These are phyloP conservation scores for Labeo calbasu DNA, from an alignment of 2,797 vertebrate genomes.

Conservation along the genomic window DNA sequence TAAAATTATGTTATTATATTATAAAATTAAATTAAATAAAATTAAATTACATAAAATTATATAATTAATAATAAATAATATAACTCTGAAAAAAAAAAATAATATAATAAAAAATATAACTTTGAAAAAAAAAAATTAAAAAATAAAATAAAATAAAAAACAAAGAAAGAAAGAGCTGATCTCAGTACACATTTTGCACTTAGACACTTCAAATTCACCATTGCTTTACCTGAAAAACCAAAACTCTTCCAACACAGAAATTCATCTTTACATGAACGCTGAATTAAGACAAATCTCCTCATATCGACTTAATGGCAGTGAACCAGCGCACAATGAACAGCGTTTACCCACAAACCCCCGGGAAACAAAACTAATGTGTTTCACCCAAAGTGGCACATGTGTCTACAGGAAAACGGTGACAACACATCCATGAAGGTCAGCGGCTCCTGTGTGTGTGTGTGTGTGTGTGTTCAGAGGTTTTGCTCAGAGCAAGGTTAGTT, in stretches of 20 bases:
- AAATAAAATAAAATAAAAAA: background rate
- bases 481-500: conserved; percentile 50
- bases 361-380: conserved; percentile 19
- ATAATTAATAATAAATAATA: too few relatives aligned
- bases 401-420: background rate
- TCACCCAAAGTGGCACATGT: conserved; percentile 21
- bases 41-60: too few relatives aligned
- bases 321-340: background rate
- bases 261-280: background rate
- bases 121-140: too few relatives aligned
- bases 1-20: background rate
- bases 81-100: background rate
- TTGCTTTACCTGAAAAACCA: background rate
- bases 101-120: background rate
- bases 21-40: background rate
- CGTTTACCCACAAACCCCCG: conserved; percentile 15
- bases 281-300: background rate
- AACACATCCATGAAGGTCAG: conserved; percentile 45
- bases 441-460: background rate
- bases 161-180: background rate
- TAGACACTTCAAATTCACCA: background rate
- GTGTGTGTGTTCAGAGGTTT: conserved; percentile 9
- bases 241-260: background rate
- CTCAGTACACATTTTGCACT: background rate
- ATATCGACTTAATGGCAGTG: background rate